A percentile compares a stretch with the other conserved stretches of the same genome.
phyloP scores from a whole-genome alignment of 2,888 invertebrate genomes.

The Eupithecia subfuscata region DNA sequence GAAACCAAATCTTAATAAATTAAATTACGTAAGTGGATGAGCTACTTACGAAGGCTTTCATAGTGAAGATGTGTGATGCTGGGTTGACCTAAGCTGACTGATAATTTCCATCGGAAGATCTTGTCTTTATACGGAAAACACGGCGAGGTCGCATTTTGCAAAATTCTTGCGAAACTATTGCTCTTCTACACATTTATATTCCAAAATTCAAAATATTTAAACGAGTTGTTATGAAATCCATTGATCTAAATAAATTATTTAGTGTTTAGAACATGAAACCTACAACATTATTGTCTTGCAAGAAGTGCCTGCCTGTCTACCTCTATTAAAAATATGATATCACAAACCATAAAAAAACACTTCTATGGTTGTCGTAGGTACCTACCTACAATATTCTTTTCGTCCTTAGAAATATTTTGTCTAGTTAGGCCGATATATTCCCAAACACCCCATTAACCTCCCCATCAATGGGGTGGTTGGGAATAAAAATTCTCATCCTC shows the following conservation, averaged over 20 bases:
- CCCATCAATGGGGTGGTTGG: too few relatives aligned
- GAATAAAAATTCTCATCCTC: too few relatives aligned
- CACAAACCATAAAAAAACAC: background rate
- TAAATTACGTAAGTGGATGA: background rate
- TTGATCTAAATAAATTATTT: background rate
- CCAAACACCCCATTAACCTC: too few relatives aligned
- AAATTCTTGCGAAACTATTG: slow-evolving; percentile 28
- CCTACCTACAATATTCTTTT: background rate
- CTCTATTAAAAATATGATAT: too few relatives aligned
- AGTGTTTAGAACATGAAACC: background rate
- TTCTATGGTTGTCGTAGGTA: background rate
- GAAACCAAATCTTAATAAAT: background rate
- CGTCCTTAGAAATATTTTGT: background rate
- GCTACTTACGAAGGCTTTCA: slow-evolving; percentile 13
- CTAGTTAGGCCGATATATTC: background rate
- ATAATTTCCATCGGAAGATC: background rate
- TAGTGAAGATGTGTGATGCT: slow-evolving; percentile 13
- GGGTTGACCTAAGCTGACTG: slow-evolving; percentile 6
- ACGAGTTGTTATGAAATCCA: background rate
- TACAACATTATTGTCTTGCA: background rate
- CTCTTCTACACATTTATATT: slow-evolving; percentile 7
- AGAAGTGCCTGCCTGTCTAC: too few relatives aligned
- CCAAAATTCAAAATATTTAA: slow-evolving; percentile 23
- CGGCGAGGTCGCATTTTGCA: slow-evolving; percentile 6
- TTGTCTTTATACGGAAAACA: slow-evolving; percentile 6